phyloP scores from a whole-genome alignment of 2,888 invertebrate genomes.

The Palloptera scutellata region DNA sequence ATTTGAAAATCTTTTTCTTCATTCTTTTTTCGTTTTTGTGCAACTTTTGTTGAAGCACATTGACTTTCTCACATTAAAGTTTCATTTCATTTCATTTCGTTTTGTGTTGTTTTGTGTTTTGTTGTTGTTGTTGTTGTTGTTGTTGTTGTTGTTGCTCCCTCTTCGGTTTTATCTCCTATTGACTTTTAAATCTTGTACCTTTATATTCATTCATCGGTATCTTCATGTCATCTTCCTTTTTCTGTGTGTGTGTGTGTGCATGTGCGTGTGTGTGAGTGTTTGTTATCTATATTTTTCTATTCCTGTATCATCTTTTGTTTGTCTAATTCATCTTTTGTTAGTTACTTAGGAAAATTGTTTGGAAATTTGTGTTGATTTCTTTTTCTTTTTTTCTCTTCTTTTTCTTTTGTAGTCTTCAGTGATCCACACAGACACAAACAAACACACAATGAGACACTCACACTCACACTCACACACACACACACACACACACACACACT shows the following conservation, averaged over 20 bases:
- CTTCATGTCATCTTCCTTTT: not conserved
- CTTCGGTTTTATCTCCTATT: too few species aligned
- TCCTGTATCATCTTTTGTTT: conserved; percentile 9
- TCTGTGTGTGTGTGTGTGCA: conserved; percentile 7
- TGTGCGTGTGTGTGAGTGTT: not conserved
- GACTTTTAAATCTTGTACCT: too few species aligned
- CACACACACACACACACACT: not conserved
- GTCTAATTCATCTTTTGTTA: conserved; percentile 21
- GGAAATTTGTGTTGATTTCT: conserved; percentile 6
- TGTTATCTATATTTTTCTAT: not conserved
- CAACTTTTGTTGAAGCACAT: too few species aligned
- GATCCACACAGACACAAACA: not conserved
- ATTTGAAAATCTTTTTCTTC: too few species aligned
- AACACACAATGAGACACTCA: not conserved
- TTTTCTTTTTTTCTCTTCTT: conserved; percentile 1
- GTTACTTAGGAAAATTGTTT: conserved; percentile 8
- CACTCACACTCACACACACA: not conserved
- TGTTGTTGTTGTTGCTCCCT: too few species aligned
- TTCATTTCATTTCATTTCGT: too few species aligned
- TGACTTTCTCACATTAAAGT: too few species aligned
- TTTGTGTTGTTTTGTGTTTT: too few species aligned
- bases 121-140: too few species aligned
- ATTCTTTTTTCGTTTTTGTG: too few species aligned
- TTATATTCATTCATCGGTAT: too few species aligned
- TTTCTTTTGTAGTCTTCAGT: conserved; percentile 7